A percentile compares a stretch with the other conserved stretches of the same genome.
phyloP scores from a whole-genome alignment of 2,797 vertebrate species.

The Paramormyrops hopkinsi region DNA sequence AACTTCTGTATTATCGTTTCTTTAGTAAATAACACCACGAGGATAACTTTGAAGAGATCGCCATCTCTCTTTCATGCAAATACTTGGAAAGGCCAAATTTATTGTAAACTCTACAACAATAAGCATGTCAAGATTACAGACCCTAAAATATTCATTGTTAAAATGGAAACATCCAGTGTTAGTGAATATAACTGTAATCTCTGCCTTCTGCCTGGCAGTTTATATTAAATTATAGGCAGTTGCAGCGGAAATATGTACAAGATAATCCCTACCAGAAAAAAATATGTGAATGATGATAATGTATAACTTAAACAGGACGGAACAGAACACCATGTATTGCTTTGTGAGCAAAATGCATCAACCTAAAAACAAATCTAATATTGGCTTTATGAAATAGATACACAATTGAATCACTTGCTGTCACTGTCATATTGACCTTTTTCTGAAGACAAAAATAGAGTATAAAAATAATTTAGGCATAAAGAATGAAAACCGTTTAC shows the following conservation, averaged over 20 bases:
- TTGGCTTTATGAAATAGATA: neutral
- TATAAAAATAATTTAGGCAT: constrained; percentile 11
- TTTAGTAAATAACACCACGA: neutral
- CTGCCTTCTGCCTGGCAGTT: constrained; percentile 4
- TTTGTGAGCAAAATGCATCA: neutral
- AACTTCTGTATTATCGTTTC: neutral
- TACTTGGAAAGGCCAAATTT: neutral
- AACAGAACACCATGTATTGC: neutral
- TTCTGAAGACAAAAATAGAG: constrained; percentile 3
- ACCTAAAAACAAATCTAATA: neutral
- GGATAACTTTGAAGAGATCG: neutral
- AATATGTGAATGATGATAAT: neutral
- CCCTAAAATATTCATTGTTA: constrained; percentile 3
- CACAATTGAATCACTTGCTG: neutral
- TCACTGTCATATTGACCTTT: neutral
- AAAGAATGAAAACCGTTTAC: neutral
- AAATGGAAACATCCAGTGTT: constrained; percentile 3
- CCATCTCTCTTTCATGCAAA: constrained; percentile 4
- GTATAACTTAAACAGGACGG: neutral
- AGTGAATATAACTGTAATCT: neutral
- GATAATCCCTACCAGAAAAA: constrained; percentile 10
- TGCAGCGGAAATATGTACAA: constrained; percentile 18
- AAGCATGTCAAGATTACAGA: neutral
- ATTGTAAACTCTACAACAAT: neutral
- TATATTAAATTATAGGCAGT: constrained; percentile 16